Evolutionary conservation across 2,797 vertebrate species (phyloP).

Genomic region (Lithobates sylvaticus): DNA sequence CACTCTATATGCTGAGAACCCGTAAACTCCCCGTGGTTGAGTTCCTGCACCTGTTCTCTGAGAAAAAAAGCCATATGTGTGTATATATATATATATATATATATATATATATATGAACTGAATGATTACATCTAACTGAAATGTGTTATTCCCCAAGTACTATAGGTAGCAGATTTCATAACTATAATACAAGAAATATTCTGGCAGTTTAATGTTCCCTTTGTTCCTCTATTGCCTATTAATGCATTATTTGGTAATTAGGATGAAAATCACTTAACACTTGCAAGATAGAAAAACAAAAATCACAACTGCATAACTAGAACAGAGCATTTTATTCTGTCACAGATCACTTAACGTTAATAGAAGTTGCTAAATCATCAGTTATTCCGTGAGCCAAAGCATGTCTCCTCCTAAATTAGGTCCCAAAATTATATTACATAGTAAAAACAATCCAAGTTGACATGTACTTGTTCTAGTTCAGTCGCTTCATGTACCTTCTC

Average conservation of each 20-base stretch:
- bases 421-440: not conserved
- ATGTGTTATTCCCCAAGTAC: too few relatives aligned
- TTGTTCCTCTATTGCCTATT: too few relatives aligned
- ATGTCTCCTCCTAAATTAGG: not conserved
- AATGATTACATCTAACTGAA: too few relatives aligned
- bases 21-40: too few relatives aligned
- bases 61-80: too few relatives aligned
- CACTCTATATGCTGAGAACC: too few relatives aligned
- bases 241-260: not conserved
- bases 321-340: constrained; percentile 27
- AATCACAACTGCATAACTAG: not conserved
- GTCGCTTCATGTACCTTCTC: constrained; percentile 44
- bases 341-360: constrained; percentile 9
- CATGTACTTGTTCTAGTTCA: constrained; percentile 53
- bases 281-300: not conserved
- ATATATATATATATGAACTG: too few relatives aligned
- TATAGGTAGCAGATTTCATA: too few relatives aligned
- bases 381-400: not conserved
- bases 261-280: not conserved
- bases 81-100: too few relatives aligned
- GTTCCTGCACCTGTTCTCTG: too few relatives aligned
- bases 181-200: too few relatives aligned
- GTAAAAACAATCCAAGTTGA: constrained; percentile 36
- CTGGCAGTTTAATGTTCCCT: too few relatives aligned
- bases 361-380: constrained; percentile 10